Percentiles rank a stretch among this genome's conserved stretches.
These are phyloP conservation scores for Drosophila basisetae DNA, from an alignment of 2,888 invertebrate species.

Conservation along the genomic window DNA sequence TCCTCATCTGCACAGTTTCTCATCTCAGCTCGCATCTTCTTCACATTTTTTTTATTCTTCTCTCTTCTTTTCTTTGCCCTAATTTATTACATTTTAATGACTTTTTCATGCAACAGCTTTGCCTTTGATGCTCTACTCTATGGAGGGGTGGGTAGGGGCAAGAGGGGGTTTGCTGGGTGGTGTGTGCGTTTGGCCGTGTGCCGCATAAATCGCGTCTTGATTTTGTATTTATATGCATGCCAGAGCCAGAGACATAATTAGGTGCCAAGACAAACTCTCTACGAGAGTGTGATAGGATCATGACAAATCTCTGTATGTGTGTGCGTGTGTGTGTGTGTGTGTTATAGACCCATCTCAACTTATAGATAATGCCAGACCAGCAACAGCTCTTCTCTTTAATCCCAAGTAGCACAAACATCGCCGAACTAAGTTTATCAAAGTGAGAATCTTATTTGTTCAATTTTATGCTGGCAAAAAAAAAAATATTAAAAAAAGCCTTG, in stretches of 20 bases:
- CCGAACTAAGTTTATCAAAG: slow-evolving; percentile 13
- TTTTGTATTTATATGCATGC: slow-evolving; percentile 73
- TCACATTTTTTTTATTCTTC: slow-evolving; percentile 6
- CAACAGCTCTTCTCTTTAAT: slow-evolving; percentile 28
- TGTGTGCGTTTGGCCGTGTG: slow-evolving; percentile 17
- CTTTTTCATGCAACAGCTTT: slow-evolving; percentile 66
- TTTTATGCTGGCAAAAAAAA: neutral
- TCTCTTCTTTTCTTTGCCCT: slow-evolving; percentile 52
- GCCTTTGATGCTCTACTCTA: slow-evolving; percentile 44
- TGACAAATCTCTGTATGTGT: slow-evolving; percentile 59
- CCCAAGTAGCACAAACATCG: neutral
- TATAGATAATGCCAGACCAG: slow-evolving; percentile 39
- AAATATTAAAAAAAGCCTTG: neutral
- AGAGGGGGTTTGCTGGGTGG: neutral
- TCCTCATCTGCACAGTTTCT: neutral
- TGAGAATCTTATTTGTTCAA: neutral
- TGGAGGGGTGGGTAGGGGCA: neutral
- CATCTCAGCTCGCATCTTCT: slow-evolving; percentile 8
- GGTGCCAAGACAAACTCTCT: slow-evolving; percentile 44
- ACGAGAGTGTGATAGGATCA: slow-evolving; percentile 59
- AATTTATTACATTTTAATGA: slow-evolving; percentile 80
- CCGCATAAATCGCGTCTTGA: slow-evolving; percentile 69
- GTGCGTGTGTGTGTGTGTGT: neutral
- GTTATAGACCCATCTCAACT: slow-evolving; percentile 1
- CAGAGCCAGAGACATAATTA: slow-evolving; percentile 48